Conservation (phyloP, 2,888 invertebrate genomes). For the Spilarctia lutea region DNA sequence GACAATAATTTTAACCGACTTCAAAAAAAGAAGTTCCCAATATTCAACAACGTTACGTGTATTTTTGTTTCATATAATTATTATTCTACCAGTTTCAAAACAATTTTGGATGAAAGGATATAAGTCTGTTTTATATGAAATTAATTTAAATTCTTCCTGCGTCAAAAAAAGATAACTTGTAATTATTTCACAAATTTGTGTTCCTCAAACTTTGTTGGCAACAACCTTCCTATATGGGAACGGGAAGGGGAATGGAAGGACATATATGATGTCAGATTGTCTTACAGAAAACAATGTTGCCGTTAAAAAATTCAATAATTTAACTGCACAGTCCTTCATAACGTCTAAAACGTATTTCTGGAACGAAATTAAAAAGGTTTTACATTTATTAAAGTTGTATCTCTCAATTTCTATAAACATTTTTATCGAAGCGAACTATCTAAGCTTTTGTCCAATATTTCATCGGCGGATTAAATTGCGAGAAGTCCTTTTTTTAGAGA, state of each 20-base stretch:
- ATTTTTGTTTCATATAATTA: background rate
- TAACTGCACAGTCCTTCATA: background rate
- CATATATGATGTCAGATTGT: no score
- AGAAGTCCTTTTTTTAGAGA: background rate
- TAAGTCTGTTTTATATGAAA: no score
- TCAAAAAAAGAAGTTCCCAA: background rate
- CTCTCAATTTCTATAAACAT: background rate
- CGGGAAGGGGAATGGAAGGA: no score
- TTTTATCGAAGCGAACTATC: slow-evolving; percentile 1
- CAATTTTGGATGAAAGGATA: no score
- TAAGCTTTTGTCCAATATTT: slow-evolving; percentile 1
- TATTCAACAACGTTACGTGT: background rate
- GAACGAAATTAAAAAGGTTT: background rate
- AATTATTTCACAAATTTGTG: background rate
- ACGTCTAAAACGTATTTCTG: background rate
- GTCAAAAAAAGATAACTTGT: no score
- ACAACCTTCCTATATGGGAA: background rate
- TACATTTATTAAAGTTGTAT: background rate
- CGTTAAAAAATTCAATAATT: no score
- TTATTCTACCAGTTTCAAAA: background rate
- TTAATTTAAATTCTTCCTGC: no score
- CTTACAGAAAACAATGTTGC: no score
- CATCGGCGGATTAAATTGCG: background rate
- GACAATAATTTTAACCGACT: background rate
- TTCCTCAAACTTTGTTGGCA: background rate